Base-by-base conservation (phyloP, 2,113 vertebrate species). In the Potamarius usumacintae region DNA sequence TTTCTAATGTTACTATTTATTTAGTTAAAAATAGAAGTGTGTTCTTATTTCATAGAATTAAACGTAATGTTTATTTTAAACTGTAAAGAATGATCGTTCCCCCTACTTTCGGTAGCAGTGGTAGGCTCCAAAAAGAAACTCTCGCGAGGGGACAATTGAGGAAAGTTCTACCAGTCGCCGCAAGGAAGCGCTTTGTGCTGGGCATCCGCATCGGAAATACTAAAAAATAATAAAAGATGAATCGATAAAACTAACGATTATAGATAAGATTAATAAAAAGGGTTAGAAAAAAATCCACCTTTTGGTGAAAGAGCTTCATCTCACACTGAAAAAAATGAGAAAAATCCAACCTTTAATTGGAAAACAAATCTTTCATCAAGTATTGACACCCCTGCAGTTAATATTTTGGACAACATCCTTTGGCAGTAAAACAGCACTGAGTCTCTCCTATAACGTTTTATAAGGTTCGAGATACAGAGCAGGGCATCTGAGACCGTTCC, bases 91-190 rank as follows among this genome's bases (percentile, higher is more conserved):
- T 10, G 7, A 7, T 0, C 0, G 7, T 22, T 7, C 65, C 86
- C 77, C 86, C 85, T 82, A 15, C 17, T 3, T 27, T 11, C 18
- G 62, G 6, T 85, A 5, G 2, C 1, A 83, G 63, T 91, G 79
- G 89, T 87, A 90, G 65, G n/a, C 60, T 85, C 91, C 88, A 62
- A 12, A 67, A 57, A 52, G 2, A 48, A 48, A 77, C 1, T 48
- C 69, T 77, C 30, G 30, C 63, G 48, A 20, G 7, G 14, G 10
- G 2, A 57, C 11, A 57, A 30, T 81, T 48, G 65, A 69, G 71
- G 87, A 84, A 77, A 80, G 48, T 57, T 53, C 7, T 12, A 20
- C 8, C 52, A 22, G 76, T 53, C 30, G 8, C 88, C 78, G 18
- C 14, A 3, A 88, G 78, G 55, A 14, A 55, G 30, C 65, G 63